These are phyloP conservation scores for Pogonognathellus flavescens DNA, from an alignment of 1,140 invertebrate species.

Conservation along the genomic window DNA sequence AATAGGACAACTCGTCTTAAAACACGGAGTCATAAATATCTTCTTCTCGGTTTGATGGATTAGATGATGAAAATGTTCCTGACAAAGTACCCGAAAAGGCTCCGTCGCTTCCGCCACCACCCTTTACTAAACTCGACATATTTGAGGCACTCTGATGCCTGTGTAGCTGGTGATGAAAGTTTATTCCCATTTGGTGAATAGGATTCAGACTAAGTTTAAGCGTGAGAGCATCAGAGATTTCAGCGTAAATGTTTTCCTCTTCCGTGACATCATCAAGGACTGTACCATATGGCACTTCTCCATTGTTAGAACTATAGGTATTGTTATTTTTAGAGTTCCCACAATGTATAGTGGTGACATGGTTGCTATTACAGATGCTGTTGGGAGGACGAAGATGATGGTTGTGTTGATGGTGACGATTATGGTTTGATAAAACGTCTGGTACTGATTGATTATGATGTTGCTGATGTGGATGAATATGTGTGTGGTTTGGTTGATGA, in stretches of 20 bases:
- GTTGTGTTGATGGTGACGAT: conserved; percentile 40
- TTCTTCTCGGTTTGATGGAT: conserved; percentile 65
- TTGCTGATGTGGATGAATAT: conserved; percentile 55
- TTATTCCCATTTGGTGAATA: conserved; percentile 57
- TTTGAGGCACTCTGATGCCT: conserved; percentile 57
- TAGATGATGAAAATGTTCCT: conserved; percentile 65
- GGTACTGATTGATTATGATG: conserved; percentile 57
- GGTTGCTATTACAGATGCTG: conserved; percentile 51
- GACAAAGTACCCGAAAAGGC: conserved; percentile 65
- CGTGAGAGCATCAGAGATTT: conserved; percentile 64
- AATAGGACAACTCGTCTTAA: conserved; percentile 14
- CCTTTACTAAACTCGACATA: conserved; percentile 64
- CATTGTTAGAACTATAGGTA: conserved; percentile 13
- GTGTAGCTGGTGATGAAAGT: conserved; percentile 59
- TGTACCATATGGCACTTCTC: conserved; percentile 61
- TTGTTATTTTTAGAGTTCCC: conserved; percentile 46
- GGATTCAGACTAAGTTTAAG: conserved; percentile 62
- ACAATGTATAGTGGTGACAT: conserved; percentile 51
- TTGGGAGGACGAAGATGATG: conserved; percentile 35
- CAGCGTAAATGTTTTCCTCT: conserved; percentile 66
- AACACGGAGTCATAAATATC: conserved; percentile 66
- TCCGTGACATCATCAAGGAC: conserved; percentile 65
- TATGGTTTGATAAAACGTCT: conserved; percentile 58
- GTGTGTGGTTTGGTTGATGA: conserved; percentile 41
- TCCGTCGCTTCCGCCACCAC: conserved; percentile 64